A percentile compares a stretch with the other conserved stretches of the same genome.
Evolutionary conservation across 1,140 invertebrate species (phyloP).

Genomic region (Cydia pomonella): DNA sequence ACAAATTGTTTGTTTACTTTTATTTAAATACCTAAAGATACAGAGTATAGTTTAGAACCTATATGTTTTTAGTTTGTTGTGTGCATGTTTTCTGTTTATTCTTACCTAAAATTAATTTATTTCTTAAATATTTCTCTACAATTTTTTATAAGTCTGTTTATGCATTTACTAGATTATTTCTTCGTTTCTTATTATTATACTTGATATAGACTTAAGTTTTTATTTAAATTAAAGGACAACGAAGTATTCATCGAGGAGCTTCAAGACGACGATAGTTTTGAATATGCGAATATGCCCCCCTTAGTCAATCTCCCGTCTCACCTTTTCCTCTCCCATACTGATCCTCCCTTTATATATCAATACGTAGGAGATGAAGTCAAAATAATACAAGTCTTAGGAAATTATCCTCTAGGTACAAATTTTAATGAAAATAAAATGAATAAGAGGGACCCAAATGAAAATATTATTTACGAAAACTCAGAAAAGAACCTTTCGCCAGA

Average conservation of each 20-base stretch:
- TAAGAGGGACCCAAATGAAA: conserved; percentile 57
- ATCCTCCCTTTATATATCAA: conserved; percentile 76
- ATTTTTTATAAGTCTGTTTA: conserved; percentile 60
- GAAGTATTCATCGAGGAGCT: conserved; percentile 79
- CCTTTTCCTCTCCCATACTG: conserved; percentile 67
- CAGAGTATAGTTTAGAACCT: not conserved
- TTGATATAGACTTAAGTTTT: conserved; percentile 71
- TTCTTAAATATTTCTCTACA: conserved; percentile 31
- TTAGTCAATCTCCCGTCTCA: conserved; percentile 61
- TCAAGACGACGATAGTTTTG: conserved; percentile 71
- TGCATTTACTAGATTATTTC: conserved; percentile 68
- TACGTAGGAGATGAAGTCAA: conserved; percentile 71
- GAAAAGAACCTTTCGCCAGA: conserved; percentile 41
- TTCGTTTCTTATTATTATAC: conserved; percentile 47
- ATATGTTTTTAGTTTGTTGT: conserved; percentile 21
- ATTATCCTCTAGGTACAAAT: conserved; percentile 48
- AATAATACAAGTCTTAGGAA: conserved; percentile 71
- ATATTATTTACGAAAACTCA: not conserved
- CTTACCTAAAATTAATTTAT: conserved; percentile 20
- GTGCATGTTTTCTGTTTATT: conserved; percentile 32
- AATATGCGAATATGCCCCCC: conserved; percentile 71
- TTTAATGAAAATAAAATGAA: conserved; percentile 49
- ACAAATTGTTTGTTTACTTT: no score
- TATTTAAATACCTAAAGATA: no score
- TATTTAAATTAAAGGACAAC: conserved; percentile 79